Evolutionary conservation across 2,797 vertebrate species (phyloP).

Genomic region (Clamator glandarius): DNA sequence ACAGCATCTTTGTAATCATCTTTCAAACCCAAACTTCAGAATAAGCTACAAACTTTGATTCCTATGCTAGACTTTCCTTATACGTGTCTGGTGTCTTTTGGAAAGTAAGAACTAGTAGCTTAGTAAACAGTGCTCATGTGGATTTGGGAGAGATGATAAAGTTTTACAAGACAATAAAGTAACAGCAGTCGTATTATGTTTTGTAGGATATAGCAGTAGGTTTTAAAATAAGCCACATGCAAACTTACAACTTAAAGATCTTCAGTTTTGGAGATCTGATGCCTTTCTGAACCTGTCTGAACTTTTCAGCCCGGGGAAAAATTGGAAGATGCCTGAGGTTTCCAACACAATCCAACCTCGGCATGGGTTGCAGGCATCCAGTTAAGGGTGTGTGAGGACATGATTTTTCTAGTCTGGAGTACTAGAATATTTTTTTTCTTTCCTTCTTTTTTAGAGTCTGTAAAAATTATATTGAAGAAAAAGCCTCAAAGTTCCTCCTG

Average conservation of each 20-base stretch:
- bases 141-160: neutral
- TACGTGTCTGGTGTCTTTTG: neutral
- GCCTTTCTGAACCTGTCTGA: neutral
- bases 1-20: neutral
- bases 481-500: neutral
- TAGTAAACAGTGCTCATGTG: neutral
- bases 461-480: neutral
- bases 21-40: neutral
- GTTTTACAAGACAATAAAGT: conserved; percentile 34
- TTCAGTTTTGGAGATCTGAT: neutral
- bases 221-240: neutral
- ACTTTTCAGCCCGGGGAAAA: neutral
- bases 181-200: neutral
- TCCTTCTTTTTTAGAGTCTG: neutral
- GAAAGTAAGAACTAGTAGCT: neutral
- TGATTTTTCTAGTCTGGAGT: neutral
- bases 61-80: neutral
- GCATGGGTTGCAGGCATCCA: neutral
- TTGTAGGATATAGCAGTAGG: neutral
- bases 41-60: neutral
- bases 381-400: neutral
- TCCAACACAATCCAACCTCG: neutral
- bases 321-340: neutral
- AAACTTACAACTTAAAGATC: neutral
- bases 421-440: neutral